Conservation (phyloP, 1,140 invertebrate species). For the Idris sp. region DNA sequence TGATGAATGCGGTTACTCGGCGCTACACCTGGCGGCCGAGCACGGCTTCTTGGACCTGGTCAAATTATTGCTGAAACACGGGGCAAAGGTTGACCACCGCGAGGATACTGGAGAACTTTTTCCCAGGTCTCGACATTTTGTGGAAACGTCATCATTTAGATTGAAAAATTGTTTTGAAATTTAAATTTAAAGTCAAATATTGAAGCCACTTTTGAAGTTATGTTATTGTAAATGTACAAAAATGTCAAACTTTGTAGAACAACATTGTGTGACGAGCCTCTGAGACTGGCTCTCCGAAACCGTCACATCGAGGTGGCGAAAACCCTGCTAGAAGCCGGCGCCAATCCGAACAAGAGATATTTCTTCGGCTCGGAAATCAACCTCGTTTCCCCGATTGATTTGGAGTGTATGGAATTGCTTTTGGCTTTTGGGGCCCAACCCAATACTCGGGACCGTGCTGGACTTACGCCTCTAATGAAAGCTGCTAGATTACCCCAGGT, state of each 20-base stretch:
- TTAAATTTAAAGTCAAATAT: too few relatives aligned
- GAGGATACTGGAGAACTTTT: constrained; percentile 84
- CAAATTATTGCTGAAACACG: constrained; percentile 86
- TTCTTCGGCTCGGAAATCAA: constrained; percentile 95
- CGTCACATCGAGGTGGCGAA: constrained; percentile 88
- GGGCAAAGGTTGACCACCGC: constrained; percentile 88
- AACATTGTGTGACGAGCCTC: constrained; percentile 88
- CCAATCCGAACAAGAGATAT: constrained; percentile 88
- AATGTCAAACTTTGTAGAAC: constrained; percentile 75
- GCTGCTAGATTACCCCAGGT: constrained; percentile 87
- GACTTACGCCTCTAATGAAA: constrained; percentile 93
- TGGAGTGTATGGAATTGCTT: constrained; percentile 89
- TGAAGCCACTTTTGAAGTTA: too few relatives aligned
- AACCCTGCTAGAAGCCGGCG: constrained; percentile 84
- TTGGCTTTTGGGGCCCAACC: constrained; percentile 91
- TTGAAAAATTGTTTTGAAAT: too few relatives aligned
- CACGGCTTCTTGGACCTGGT: constrained; percentile 88
- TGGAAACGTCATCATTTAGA: neutral
- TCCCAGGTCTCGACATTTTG: constrained; percentile 76
- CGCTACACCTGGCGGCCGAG: constrained; percentile 91
- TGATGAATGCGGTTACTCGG: constrained; percentile 94
- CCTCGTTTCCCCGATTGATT: constrained; percentile 86
- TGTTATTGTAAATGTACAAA: too few relatives aligned
- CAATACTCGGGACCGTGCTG: constrained; percentile 89
- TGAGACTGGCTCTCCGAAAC: constrained; percentile 90